Base-by-base conservation (phyloP, 2,797 vertebrate genomes). In the Arnoldichthys spilopterus region DNA sequence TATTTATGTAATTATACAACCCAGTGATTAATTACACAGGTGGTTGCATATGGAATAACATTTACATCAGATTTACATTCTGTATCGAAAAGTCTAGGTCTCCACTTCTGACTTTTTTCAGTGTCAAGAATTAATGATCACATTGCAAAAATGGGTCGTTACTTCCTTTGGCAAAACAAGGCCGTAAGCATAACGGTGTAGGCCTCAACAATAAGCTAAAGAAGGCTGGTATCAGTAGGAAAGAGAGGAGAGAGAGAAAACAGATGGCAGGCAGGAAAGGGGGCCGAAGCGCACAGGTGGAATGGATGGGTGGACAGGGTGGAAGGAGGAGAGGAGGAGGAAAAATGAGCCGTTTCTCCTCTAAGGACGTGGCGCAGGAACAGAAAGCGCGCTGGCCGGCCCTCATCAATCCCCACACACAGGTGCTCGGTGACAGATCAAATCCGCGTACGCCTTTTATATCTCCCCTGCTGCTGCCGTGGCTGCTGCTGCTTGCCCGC, bases 211-310 rank as follows among this genome's bases (percentile, higher is more conserved):
- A 13, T 15, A 7, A 45, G 8, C 13, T 15, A 74, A 66, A 24
- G 26, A 63, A 45, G 30, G 49, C 66, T 49, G 26, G 43, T 40
- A 16, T 72, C 78, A 88, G 34, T 62, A 56, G 69, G 59, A 74
- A 30, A 45, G 53, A 67, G 58, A 73, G 53, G 69, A 54, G 22
- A 72, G 75, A 81, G 58, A 80, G 62, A 61, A 61, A 78, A 77
- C 92, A 91, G 90, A 93, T 90, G 90, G 86, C 83, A 74, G 80
- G 69, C 84, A 84, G 87, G 83, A 88, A 85, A 74, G 67, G 88
- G 75, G 82, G 87, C 84, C 81, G 63, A 13, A 9, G 76, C 85
- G 87, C 86, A 90, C 91, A 93, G 92, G 93, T 92, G 91, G 90
- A 90, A 91, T 87, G 43, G 85, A 81, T 66, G 87, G 84, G 85